Evolutionary conservation across 1,140 invertebrate genomes (phyloP).

Genomic region (Macrobrachium nipponense): DNA sequence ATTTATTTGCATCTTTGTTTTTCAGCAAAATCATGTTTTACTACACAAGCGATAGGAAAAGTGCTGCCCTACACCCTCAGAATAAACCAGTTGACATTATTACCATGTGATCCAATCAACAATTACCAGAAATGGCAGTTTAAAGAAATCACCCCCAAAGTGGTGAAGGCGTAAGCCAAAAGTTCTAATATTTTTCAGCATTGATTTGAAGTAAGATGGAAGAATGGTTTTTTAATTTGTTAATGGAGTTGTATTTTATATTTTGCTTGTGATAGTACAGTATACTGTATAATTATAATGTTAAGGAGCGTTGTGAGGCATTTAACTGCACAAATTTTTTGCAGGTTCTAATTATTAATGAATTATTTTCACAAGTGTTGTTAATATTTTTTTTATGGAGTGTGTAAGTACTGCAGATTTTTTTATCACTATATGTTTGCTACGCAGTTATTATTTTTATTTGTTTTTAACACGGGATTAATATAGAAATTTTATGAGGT

Average conservation of each 20-base stretch:
- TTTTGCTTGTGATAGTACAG: too few relatives aligned
- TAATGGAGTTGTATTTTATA: neutral
- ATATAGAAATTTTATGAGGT: too few relatives aligned
- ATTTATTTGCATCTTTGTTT: neutral
- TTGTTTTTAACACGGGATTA: too few relatives aligned
- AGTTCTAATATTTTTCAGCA: neutral
- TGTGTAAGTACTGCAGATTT: too few relatives aligned
- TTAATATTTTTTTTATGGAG: too few relatives aligned
- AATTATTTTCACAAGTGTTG: too few relatives aligned
- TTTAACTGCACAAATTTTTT: too few relatives aligned
- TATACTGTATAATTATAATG: too few relatives aligned
- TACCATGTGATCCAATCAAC: conserved; percentile 85
- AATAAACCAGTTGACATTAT: conserved; percentile 79
- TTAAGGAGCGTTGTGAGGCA: too few relatives aligned
- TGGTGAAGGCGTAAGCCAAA: conserved; percentile 66
- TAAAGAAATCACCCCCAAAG: conserved; percentile 78
- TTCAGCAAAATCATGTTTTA: conserved; percentile 72
- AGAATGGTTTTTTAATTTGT: neutral
- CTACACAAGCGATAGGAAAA: conserved; percentile 83
- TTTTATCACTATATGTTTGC: too few relatives aligned
- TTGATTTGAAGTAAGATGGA: neutral
- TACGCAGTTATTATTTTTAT: too few relatives aligned
- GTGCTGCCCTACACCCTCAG: conserved; percentile 86
- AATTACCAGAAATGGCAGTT: conserved; percentile 91
- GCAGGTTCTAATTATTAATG: too few relatives aligned